Conservation (phyloP, 2,797 vertebrate species). For the Sebastes kiyomatsui region DNA sequence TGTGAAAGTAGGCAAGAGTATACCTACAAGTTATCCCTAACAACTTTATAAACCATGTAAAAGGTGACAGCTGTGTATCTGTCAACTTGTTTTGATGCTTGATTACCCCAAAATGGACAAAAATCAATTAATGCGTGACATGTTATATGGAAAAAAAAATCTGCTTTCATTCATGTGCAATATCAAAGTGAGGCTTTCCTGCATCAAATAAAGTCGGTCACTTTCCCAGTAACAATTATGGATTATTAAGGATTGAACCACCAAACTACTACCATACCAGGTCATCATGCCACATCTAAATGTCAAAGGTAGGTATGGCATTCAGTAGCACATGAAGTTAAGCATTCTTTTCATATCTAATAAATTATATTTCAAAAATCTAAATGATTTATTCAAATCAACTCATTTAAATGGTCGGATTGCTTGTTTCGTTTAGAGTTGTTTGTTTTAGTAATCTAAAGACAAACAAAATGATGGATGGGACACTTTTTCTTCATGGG, state of each 20-base stretch:
- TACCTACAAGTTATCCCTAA: background rate
- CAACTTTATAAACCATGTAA: background rate
- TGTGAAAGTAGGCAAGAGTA: background rate
- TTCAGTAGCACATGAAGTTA: background rate
- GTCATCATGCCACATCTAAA: fast-evolving
- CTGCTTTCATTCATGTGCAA: background rate
- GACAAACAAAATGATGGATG: background rate
- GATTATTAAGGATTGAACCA: background rate
- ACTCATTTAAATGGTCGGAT: background rate
- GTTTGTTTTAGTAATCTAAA: background rate
- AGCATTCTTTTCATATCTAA: too few species aligned
- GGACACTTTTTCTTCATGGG: background rate
- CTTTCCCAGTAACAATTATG: background rate
- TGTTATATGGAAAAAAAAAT: too few species aligned
- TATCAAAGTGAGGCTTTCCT: background rate
- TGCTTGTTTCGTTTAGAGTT: background rate
- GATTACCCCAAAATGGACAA: background rate
- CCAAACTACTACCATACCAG: background rate
- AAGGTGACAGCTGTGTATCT: too few species aligned
- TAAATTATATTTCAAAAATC: too few species aligned
- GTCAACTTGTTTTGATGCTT: background rate
- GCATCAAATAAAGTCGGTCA: background rate
- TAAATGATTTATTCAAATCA: too few species aligned
- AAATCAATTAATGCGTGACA: background rate
- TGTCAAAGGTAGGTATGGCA: too few species aligned